Base-by-base conservation (phyloP, 2,888 invertebrate genomes). In the Aphodius sticticus region DNA sequence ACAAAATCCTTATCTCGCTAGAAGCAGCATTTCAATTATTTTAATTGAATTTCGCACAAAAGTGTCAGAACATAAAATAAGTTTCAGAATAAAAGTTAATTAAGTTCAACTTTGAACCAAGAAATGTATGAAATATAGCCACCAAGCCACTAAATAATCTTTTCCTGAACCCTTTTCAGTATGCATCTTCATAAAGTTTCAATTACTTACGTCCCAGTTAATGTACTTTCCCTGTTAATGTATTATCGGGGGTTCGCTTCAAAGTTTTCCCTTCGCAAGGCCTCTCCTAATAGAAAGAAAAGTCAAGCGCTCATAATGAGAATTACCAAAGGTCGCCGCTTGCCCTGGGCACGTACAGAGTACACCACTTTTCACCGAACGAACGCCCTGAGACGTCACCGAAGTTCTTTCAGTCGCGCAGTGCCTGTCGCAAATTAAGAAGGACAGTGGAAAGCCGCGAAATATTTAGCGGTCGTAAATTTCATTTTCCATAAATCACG, bases 371-470 rank as follows among this genome's bases (percentile, higher is more conserved):
- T 26, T 26, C 26, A 26, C 2, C 53, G 53, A 53, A 53, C 53
- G 7, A 12, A 53, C 7, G 53, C 9, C 9, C 12, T 5, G 53
- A 7, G 4, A 53, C 2, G 53, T 53, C 53, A 5, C 53, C 12
- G 12, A 53, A 53, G 53, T 53, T 53, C 53, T 53, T 53, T 53
- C 71, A 16, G 71, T 26, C 35, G 36, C n/a, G 35, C 74, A 26
- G 26, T n/a, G 35, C 74, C 26, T 37, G 74, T 26, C 74, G 37
- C n/a, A 74, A 74, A 74, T 74, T 74, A 74, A 74, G 74, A 74
- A 35, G 35, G 74, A 74, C 74, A 74, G 74, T 74, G 74, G 74
- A 74, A 36, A 74, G 38, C 74, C 74, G 74, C 74, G 74, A 74
- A 74, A 74, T 74, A 74, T 74, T 74, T 74, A 74, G 74, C 36